A percentile compares a stretch with the other conserved stretches of the same genome.
Evolutionary conservation across 2,113 vertebrate species (phyloP).

Genomic region (Oncorhynchus gorbuscha): DNA sequence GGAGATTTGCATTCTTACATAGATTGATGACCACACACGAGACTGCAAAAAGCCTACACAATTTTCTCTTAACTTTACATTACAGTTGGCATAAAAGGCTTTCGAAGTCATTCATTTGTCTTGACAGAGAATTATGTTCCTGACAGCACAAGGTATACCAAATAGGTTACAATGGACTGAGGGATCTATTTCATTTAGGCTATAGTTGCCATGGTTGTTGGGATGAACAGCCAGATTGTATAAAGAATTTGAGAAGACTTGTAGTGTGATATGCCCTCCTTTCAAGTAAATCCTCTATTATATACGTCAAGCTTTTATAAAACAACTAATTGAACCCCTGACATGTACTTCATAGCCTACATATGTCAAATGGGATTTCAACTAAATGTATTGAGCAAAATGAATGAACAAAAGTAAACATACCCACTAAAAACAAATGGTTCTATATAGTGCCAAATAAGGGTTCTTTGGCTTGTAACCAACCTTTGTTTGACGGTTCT

Average conservation of each 20-base stretch:
- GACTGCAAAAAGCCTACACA: background rate
- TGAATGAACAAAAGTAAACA: background rate
- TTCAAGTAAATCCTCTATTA: background rate
- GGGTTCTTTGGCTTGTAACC: no score
- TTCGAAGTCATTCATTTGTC: background rate
- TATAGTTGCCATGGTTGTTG: slow-evolving; percentile 5
- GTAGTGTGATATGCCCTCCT: background rate
- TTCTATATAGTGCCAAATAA: no score
- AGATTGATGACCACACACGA: no score
- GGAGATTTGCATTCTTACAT: background rate
- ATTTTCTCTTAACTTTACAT: background rate
- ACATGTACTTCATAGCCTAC: background rate
- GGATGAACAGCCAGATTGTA: background rate
- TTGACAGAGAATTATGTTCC: background rate
- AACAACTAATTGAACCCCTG: background rate
- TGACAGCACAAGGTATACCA: background rate
- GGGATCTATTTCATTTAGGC: background rate
- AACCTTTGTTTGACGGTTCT: no score
- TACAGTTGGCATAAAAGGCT: background rate
- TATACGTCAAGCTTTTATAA: background rate
- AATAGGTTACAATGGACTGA: background rate
- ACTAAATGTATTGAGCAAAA: background rate
- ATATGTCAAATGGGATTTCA: background rate
- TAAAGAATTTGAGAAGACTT: slow-evolving; percentile 7
- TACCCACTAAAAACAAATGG: no score